Base-by-base conservation (phyloP, 2,888 invertebrate genomes). In the Schrankia costaestrigalis region DNA sequence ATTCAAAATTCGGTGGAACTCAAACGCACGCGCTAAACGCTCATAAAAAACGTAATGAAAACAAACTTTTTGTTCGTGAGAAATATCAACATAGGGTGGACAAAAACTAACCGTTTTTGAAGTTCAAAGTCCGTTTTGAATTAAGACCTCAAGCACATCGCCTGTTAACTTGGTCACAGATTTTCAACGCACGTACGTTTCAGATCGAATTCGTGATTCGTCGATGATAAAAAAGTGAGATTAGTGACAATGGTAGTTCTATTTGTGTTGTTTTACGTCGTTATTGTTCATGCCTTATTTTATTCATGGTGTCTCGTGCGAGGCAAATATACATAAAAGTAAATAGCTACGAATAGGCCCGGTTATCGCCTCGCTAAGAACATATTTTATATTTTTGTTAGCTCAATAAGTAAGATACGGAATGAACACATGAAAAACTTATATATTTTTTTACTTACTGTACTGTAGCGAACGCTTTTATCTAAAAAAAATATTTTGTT, bases 161-260 rank as follows among this genome's bases (percentile, higher is more conserved):
- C 74, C 72, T 71, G 63, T 58, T 56, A 45, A 41, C 41, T 42
- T 24, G 45, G 46, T 38, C 50, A 47, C 41, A 55, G 41, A 72
- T 71, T 77, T 56, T 72, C 41, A 57, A 78, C 76, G 78, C 78
- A 78, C 78, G 78, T 78, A 76, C 75, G 54, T 58, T 43, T 49
- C 33, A 58, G 67, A 71, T 69, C 55, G 64, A 71, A 50, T 61
- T 75, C 76, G 76, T 77, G 76, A 71, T 62, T 59, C 18, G 41
- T 33, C 33, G 9, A 37, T 31, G 56, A 60, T 55, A 71, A 76
- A 74, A 73, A 71, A 65, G 55, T 62, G 57, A 57, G 52, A 58
- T 60, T 59, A 48, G 45, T 57, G 52, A 45, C 55, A 46, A 56
- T 54, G 35, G 63, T 60, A 56, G 41, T 37, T 49, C 44, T 71